Conservation (phyloP, 2,113 vertebrate species). For the Pelobates fuscus region DNA sequence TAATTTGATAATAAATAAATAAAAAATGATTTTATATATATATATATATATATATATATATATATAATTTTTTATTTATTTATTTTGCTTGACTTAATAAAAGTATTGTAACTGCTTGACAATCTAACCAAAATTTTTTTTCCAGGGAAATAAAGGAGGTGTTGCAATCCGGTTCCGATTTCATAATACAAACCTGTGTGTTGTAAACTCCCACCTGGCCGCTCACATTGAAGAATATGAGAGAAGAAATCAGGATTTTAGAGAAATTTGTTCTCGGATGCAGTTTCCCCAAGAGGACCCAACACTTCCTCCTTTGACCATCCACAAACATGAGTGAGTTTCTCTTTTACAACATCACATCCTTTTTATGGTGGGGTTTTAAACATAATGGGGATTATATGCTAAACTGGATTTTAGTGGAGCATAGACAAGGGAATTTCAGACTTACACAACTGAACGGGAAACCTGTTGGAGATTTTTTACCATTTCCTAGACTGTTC, state of each 20-base stretch:
- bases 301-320: constrained; percentile 74
- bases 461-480: too few relatives aligned
- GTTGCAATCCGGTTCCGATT: constrained; percentile 90
- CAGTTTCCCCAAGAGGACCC: constrained; percentile 79
- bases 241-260: constrained; percentile 92
- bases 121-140: too few relatives aligned
- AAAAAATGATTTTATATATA: too few relatives aligned
- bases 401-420: too few relatives aligned
- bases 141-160: constrained; percentile 94
- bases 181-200: constrained; percentile 88
- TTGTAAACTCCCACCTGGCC: constrained; percentile 93
- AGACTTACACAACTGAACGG: too few relatives aligned
- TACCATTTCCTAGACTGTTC: too few relatives aligned
- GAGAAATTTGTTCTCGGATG: constrained; percentile 90
- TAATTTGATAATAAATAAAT: too few relatives aligned
- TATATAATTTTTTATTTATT: too few relatives aligned
- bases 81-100: too few relatives aligned
- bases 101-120: too few relatives aligned
- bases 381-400: not conserved
- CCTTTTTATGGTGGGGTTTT: not conserved
- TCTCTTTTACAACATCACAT: fast-evolving
- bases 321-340: constrained; percentile 86
- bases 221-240: constrained; percentile 90
- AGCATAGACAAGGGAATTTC: too few relatives aligned
- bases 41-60: too few relatives aligned